Percentiles rank a stretch among this genome's conserved stretches.
phyloP scores from a whole-genome alignment of 37 sponge, comb jelly and placozoan species.

The Aplysina aerophoba region DNA sequence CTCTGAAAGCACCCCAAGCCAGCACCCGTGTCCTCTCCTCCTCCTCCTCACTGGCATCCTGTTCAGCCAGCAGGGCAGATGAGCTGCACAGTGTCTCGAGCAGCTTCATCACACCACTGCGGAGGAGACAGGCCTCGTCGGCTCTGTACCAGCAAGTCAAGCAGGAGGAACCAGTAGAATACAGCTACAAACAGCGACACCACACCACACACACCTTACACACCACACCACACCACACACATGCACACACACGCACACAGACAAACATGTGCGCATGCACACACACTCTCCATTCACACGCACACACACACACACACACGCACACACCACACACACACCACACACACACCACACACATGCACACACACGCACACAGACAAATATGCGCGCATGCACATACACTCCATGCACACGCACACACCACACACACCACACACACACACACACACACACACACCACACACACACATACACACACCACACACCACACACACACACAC shows the following conservation, averaged over 20 bases:
- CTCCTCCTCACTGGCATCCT: conserved; percentile 24
- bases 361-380: conserved; percentile 17
- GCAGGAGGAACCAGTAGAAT: not conserved
- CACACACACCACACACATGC: conserved; percentile 34
- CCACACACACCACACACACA: not conserved
- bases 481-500: not conserved
- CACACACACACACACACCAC: not conserved
- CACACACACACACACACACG: conserved; percentile 23
- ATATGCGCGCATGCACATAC: not conserved
- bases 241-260: not conserved
- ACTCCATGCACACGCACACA: conserved; percentile 38
- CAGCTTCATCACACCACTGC: conserved; percentile 90
- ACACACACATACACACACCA: not conserved
- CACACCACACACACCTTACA: not conserved
- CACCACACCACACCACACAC: not conserved
- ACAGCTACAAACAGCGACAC: not conserved
- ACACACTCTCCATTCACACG: not conserved
- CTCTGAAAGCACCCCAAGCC: conserved; percentile 93
- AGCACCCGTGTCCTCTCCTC: conserved; percentile 59
- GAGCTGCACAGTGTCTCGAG: conserved; percentile 80
- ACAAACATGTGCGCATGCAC: too few species aligned
- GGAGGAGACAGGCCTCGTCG: conserved; percentile 81
- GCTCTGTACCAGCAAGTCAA: conserved; percentile 13
- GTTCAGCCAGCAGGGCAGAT: conserved; percentile 31
- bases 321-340: not conserved